These are phyloP conservation scores for Tiphia femorata DNA, from an alignment of 2,888 invertebrate species.

Conservation along the genomic window DNA sequence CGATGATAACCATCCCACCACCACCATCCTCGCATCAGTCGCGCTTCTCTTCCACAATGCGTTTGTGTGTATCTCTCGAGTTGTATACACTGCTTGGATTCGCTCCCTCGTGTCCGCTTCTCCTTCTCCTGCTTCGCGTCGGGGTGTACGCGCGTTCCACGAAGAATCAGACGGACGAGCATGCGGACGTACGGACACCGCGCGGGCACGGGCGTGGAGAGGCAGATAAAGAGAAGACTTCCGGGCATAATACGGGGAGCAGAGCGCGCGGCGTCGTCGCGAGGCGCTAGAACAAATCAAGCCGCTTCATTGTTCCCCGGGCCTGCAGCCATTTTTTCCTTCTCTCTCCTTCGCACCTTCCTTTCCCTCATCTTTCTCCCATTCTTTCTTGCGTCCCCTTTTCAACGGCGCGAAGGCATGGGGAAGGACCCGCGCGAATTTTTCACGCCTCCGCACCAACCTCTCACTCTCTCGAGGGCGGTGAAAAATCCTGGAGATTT, in stretches of 20 bases:
- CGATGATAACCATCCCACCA: conserved; percentile 35
- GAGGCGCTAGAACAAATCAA: conserved; percentile 66
- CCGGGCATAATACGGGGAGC: conserved; percentile 66
- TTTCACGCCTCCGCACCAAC: too few species aligned
- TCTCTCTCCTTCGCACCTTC: neutral
- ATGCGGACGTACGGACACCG: neutral
- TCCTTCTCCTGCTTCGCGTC: neutral
- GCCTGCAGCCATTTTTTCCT: conserved; percentile 44
- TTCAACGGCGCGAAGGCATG: neutral
- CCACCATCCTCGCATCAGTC: neutral
- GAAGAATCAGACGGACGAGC: conserved; percentile 20
- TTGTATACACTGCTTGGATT: conserved; percentile 2
- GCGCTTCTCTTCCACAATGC: conserved; percentile 1
- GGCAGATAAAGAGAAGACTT: conserved; percentile 64
- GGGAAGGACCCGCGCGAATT: neutral
- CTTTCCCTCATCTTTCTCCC: neutral
- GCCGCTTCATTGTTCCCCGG: conserved; percentile 58
- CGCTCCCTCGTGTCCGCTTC: conserved; percentile 8
- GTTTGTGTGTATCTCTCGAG: conserved; percentile 27
- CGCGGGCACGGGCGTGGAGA: conserved; percentile 25
- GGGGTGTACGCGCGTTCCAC: neutral
- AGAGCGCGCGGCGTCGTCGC: too few species aligned
- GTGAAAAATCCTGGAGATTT: conserved; percentile 9
- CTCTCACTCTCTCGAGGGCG: too few species aligned
- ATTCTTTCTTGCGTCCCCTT: neutral